A percentile compares a stretch with the other conserved stretches of the same genome.
phyloP scores from a whole-genome alignment of 2,888 invertebrate species.

The Neoascia interrupta region DNA sequence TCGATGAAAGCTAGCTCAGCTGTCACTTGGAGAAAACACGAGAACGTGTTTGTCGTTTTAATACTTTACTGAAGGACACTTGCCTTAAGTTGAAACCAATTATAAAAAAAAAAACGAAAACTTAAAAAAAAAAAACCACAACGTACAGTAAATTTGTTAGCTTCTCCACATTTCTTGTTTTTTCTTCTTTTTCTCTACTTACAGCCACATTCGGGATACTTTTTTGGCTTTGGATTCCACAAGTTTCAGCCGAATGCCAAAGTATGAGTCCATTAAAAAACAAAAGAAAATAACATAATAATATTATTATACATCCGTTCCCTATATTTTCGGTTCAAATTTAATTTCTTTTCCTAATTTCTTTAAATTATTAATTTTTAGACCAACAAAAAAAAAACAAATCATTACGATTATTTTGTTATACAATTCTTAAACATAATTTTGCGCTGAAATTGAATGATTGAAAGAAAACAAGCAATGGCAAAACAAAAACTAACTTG shows the following conservation, averaged over 20 bases:
- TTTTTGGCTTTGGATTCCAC: conserved; percentile 80
- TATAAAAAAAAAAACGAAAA: conserved; percentile 13
- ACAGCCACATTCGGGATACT: conserved; percentile 80
- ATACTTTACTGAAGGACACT: no score
- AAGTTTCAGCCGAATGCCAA: conserved; percentile 82
- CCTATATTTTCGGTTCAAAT: conserved; percentile 63
- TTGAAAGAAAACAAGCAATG: conserved; percentile 38
- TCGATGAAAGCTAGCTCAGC: no score
- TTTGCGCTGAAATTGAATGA: conserved; percentile 67
- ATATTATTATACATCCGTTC: conserved; percentile 66
- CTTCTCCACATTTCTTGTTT: conserved; percentile 74
- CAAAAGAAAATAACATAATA: conserved; percentile 68
- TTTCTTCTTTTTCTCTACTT: conserved; percentile 73
- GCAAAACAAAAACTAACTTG: conserved; percentile 21
- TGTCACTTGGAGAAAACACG: no score
- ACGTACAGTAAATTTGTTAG: conserved; percentile 70
- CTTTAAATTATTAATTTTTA: conserved; percentile 22
- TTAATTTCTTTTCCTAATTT: conserved; percentile 40
- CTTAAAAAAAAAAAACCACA: conserved; percentile 34
- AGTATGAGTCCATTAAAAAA: conserved; percentile 80
- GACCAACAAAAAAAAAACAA: conserved; percentile 47
- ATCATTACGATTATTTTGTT: conserved; percentile 44
- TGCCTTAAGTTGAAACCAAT: no score
- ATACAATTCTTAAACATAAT: conserved; percentile 65
- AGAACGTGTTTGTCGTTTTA: no score